Percentiles rank a stretch among this genome's conserved stretches.
Evolutionary conservation across 1,140 invertebrate genomes (phyloP).

Genomic region (Calosoma granatense): DNA sequence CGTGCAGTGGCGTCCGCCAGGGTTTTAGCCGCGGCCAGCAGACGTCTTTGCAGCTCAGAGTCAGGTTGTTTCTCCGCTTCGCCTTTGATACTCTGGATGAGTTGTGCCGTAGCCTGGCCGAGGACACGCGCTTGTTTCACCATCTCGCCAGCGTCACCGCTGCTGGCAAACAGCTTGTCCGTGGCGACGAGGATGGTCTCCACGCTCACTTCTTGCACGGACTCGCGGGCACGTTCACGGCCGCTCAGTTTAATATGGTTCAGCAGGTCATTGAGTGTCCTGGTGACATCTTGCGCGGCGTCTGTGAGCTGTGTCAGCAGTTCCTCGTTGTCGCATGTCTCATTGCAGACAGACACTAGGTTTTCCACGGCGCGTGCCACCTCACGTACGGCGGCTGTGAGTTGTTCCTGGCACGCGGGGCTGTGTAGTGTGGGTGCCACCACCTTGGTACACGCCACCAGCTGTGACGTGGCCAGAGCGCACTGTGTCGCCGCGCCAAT

Average conservation of each 20-base stretch:
- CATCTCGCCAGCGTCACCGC: conserved; percentile 85
- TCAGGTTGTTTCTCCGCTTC: conserved; percentile 85
- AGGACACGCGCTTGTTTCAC: conserved; percentile 86
- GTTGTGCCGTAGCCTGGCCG: conserved; percentile 82
- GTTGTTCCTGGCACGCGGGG: conserved; percentile 86
- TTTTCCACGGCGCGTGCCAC: conserved; percentile 87
- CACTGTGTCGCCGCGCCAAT: conserved; percentile 93
- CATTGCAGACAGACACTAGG: conserved; percentile 77
- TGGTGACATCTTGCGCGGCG: conserved; percentile 82
- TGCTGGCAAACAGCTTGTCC: conserved; percentile 75
- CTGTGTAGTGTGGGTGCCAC: conserved; percentile 77
- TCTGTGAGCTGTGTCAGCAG: conserved; percentile 65
- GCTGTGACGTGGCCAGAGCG: conserved; percentile 91
- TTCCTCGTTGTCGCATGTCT: conserved; percentile 53
- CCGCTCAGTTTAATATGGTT: conserved; percentile 69
- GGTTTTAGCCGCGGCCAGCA: conserved; percentile 85
- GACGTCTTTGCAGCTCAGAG: conserved; percentile 76
- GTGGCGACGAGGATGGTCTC: conserved; percentile 86
- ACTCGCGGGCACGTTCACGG: conserved; percentile 38
- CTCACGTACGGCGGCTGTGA: conserved; percentile 85
- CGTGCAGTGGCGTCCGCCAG: conserved; percentile 92
- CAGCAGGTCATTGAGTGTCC: conserved; percentile 81
- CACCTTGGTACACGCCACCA: conserved; percentile 94
- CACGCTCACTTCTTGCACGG: conserved; percentile 63
- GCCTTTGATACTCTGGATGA: conserved; percentile 88